Conservation (phyloP, 1,140 invertebrate species). For the Camponotus floridanus region DNA sequence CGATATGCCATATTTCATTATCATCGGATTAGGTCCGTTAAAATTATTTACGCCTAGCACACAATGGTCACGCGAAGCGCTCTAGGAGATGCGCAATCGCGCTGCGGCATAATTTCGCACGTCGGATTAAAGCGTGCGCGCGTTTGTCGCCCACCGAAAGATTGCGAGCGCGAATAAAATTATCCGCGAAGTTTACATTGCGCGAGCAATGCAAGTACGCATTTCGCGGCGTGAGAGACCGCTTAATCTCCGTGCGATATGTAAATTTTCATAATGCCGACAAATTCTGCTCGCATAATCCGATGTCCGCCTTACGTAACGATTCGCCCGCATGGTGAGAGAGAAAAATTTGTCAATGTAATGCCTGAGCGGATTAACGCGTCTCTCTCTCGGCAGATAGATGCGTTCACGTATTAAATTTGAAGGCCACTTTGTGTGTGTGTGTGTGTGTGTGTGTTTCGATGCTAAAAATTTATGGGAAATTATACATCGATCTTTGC, state of each 20-base stretch:
- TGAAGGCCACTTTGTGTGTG: neutral
- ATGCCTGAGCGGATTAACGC: constrained; percentile 51
- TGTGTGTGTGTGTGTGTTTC: no score
- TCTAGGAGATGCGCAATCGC: constrained; percentile 29
- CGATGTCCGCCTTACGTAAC: constrained; percentile 44
- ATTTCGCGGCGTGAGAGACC: constrained; percentile 1
- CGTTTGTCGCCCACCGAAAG: constrained; percentile 38
- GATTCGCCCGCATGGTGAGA: neutral
- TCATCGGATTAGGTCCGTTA: constrained; percentile 60
- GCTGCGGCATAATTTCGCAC: constrained; percentile 51
- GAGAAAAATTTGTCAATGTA: constrained; percentile 19
- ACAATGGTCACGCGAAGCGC: constrained; percentile 57
- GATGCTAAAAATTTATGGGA: neutral
- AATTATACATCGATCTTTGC: neutral
- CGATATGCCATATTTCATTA: constrained; percentile 60
- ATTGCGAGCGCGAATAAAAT: constrained; percentile 45
- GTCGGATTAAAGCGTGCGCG: constrained; percentile 41
- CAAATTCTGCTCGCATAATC: constrained; percentile 58
- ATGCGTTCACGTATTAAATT: constrained; percentile 20
- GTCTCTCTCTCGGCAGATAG: constrained; percentile 1
- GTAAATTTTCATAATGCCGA: constrained; percentile 62
- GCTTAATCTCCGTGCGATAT: constrained; percentile 55
- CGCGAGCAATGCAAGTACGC: neutral
- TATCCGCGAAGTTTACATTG: constrained; percentile 41
- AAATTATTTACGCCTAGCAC: constrained; percentile 58